Conservation (phyloP, 1,140 invertebrate genomes). For the Ptiloglossa arizonensis region DNA sequence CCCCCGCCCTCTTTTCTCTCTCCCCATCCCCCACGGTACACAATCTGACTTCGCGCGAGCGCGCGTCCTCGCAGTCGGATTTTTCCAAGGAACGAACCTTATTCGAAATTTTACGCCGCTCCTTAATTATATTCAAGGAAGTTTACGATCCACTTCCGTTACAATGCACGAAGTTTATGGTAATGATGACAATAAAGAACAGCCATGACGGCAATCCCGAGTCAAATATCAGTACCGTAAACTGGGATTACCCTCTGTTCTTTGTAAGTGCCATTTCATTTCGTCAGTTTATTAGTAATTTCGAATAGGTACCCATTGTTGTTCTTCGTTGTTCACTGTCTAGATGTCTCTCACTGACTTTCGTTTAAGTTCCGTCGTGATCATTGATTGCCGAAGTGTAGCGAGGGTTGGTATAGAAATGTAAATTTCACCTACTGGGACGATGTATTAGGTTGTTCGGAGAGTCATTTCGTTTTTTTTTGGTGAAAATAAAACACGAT, state of each 20-base stretch:
- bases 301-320: not conserved
- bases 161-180: not conserved
- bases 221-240: constrained; percentile 3
- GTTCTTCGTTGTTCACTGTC: no score
- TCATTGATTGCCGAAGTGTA: no score
- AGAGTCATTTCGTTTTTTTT: no score
- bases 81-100: not conserved
- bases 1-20: no score
- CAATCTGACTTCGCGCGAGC: not conserved
- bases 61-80: not conserved
- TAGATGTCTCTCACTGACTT: no score
- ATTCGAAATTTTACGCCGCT: not conserved
- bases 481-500: no score
- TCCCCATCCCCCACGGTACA: not conserved
- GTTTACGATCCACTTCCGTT: not conserved
- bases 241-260: not conserved
- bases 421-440: no score
- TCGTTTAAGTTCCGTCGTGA: no score
- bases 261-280: not conserved
- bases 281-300: not conserved
- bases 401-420: no score
- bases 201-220: not conserved
- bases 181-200: constrained; percentile 16
- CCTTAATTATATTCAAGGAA: constrained; percentile 1
- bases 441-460: no score